Percentiles rank a stretch among this genome's conserved stretches.
Evolutionary conservation across 2,113 vertebrate species (phyloP).

Genomic region (Tiliqua scincoides): DNA sequence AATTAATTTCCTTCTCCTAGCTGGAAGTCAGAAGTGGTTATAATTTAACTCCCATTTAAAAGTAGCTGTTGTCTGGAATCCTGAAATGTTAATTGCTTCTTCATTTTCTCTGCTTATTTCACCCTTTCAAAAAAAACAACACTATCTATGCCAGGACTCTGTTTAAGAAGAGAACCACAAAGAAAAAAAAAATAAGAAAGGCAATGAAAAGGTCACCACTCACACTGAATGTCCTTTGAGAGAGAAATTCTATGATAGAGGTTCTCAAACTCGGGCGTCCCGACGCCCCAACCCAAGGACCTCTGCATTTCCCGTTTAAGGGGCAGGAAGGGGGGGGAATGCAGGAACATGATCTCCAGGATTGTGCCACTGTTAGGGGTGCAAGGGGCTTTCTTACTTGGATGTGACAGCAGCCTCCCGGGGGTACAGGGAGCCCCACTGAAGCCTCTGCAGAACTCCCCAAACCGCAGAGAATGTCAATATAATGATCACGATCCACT

Average conservation of each 20-base stretch:
- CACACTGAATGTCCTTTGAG: background rate
- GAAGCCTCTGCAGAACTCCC: too few relatives aligned
- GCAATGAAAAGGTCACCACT: slow-evolving; percentile 42
- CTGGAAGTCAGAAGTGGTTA: slow-evolving; percentile 69
- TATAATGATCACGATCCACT: too few relatives aligned
- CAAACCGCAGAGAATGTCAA: too few relatives aligned
- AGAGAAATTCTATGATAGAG: slow-evolving; percentile 12
- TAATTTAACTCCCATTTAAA: slow-evolving; percentile 71
- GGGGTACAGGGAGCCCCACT: too few relatives aligned
- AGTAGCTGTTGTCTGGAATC: slow-evolving; percentile 68
- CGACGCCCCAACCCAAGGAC: too few relatives aligned
- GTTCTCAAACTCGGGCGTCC: too few relatives aligned
- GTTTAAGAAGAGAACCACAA: slow-evolving; percentile 54
- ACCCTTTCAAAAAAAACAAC: slow-evolving; percentile 61
- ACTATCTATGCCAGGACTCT: slow-evolving; percentile 24
- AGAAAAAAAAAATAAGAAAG: slow-evolving; percentile 31
- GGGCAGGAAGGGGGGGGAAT: too few relatives aligned
- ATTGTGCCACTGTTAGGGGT: too few relatives aligned
- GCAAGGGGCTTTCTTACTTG: too few relatives aligned
- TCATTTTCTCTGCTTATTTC: slow-evolving; percentile 65
- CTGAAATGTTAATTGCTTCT: slow-evolving; percentile 73
- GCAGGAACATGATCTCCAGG: too few relatives aligned
- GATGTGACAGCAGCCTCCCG: too few relatives aligned
- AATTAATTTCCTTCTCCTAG: slow-evolving; percentile 70
- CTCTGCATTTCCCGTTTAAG: too few relatives aligned